These are phyloP conservation scores for Aplochiton taeniatus DNA, from an alignment of 2,797 vertebrate genomes.

Conservation along the genomic window DNA sequence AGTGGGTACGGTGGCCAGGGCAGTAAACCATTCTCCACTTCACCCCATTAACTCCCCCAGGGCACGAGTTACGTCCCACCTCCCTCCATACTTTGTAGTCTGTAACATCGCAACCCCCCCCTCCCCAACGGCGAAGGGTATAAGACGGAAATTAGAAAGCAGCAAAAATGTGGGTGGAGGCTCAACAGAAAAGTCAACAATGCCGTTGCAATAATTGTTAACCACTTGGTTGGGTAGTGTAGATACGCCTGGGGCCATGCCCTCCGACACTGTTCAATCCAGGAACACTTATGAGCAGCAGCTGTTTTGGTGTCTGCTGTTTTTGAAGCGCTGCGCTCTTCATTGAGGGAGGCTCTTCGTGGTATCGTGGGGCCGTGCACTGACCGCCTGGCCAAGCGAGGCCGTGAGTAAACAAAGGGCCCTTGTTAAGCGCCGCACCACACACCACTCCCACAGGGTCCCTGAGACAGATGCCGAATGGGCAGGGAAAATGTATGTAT, in stretches of 20 bases:
- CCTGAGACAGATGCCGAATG: constrained; percentile 27
- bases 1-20: constrained; percentile 40
- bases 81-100: neutral
- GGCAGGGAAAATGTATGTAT: constrained; percentile 65
- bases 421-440: constrained; percentile 74
- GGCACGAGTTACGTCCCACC: constrained; percentile 31
- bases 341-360: constrained; percentile 74
- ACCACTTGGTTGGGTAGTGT: too few species aligned
- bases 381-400: constrained; percentile 79
- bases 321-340: constrained; percentile 84
- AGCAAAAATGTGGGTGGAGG: too few species aligned
- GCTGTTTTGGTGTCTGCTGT: constrained; percentile 71
- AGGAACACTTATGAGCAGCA: constrained; percentile 74
- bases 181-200: too few species aligned
- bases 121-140: neutral
- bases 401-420: constrained; percentile 85
- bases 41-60: constrained; percentile 19
- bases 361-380: constrained; percentile 79
- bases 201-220: too few species aligned
- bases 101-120: neutral
- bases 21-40: constrained; percentile 48
- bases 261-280: constrained; percentile 40
- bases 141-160: too few species aligned
- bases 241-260: too few species aligned
- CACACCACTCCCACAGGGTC: constrained; percentile 62